phyloP scores from a whole-genome alignment of 64 coral and sea anemone species.

The Porites australiensis region DNA sequence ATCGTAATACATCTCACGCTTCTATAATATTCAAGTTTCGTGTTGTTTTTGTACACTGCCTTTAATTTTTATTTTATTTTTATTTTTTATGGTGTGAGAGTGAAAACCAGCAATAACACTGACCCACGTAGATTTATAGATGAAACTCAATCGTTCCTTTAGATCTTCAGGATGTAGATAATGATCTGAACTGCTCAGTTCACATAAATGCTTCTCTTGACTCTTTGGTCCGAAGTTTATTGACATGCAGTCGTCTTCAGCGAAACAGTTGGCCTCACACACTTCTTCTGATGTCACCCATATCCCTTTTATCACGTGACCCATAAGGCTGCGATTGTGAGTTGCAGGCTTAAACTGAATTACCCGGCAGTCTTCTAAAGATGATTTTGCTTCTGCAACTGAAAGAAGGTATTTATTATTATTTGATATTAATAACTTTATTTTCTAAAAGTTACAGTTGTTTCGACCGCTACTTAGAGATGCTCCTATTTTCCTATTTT shows the following conservation, averaged over 20 bases:
- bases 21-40: too few species aligned
- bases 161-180: neutral
- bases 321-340: neutral
- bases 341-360: neutral
- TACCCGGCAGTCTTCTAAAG: neutral
- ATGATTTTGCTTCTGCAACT: neutral
- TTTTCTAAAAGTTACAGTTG: too few species aligned
- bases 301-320: neutral
- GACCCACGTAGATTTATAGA: neutral
- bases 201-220: neutral
- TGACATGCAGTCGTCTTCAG: neutral
- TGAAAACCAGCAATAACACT: neutral
- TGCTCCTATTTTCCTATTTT: too few species aligned
- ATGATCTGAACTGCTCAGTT: slow-evolving; percentile 5
- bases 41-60: too few species aligned
- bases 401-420: neutral
- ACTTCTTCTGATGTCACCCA: neutral
- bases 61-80: too few species aligned
- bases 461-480: too few species aligned
- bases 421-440: too few species aligned
- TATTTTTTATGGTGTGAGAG: too few species aligned
- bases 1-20: too few species aligned
- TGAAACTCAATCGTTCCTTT: neutral
- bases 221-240: neutral
- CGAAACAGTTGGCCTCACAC: neutral